These are phyloP conservation scores for Lumbricus terrestris DNA, from an alignment of 2,888 invertebrate species.

Conservation along the genomic window DNA sequence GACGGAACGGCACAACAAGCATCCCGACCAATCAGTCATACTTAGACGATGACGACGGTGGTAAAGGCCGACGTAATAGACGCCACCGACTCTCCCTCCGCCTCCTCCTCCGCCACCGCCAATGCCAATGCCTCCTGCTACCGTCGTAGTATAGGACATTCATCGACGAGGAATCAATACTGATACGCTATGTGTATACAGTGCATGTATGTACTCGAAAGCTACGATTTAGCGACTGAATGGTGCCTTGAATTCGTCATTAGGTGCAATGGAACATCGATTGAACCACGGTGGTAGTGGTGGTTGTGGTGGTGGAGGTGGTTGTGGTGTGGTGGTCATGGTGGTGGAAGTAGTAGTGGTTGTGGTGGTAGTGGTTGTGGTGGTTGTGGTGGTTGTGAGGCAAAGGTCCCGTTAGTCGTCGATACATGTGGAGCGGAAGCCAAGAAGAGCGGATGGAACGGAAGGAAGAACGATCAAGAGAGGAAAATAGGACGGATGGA, in stretches of 20 bases:
- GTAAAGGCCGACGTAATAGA: neutral
- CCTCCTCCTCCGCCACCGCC: too few species aligned
- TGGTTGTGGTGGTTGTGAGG: too few species aligned
- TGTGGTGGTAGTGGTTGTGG: too few species aligned
- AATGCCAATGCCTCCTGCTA: too few species aligned
- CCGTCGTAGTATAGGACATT: neutral
- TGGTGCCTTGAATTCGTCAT: neutral
- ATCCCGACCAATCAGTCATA: neutral
- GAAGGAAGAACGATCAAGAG: neutral
- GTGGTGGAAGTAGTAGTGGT: too few species aligned
- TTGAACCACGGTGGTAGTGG: neutral
- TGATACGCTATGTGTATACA: too few species aligned
- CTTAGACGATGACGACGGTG: neutral
- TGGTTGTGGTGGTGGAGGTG: too few species aligned
- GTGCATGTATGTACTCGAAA: too few species aligned
- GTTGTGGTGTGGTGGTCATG: too few species aligned
- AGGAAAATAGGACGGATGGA: too few species aligned
- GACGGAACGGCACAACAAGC: neutral
- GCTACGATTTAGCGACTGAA: neutral
- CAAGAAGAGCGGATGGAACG: neutral
- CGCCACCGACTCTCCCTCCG: neutral
- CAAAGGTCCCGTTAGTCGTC: too few species aligned
- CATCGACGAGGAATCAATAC: neutral
- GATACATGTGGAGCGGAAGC: neutral
- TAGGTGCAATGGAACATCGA: neutral